phyloP scores from a whole-genome alignment of 1,140 invertebrate genomes.

The Tigriopus japonicus region DNA sequence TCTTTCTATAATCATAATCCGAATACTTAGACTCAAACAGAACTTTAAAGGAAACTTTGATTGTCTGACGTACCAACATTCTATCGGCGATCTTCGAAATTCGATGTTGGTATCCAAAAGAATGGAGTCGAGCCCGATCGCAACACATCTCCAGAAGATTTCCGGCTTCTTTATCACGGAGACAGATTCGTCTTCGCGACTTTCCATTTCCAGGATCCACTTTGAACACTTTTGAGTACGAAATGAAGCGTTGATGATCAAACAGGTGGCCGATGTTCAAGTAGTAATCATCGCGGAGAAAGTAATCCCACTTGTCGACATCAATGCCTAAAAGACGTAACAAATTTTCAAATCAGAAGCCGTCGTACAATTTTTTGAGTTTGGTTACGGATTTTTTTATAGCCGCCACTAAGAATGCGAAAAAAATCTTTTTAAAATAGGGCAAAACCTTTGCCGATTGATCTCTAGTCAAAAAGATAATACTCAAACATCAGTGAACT shows the following conservation, averaged over 20 bases:
- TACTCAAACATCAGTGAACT: no score
- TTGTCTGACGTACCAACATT: constrained; percentile 27
- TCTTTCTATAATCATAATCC: background rate
- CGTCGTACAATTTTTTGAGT: no score
- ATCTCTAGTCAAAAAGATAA: no score
- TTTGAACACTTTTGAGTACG: constrained; percentile 16
- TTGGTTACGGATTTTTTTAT: no score
- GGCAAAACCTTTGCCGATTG: no score
- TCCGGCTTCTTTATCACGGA: constrained; percentile 26
- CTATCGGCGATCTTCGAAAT: constrained; percentile 27
- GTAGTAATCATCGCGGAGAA: constrained; percentile 36
- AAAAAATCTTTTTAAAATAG: no score
- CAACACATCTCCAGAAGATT: constrained; percentile 31
- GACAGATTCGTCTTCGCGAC: constrained; percentile 26
- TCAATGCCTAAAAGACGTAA: constrained; percentile 30
- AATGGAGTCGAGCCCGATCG: constrained; percentile 28
- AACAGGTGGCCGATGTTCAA: constrained; percentile 28
- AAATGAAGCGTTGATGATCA: constrained; percentile 16
- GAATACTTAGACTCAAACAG: background rate
- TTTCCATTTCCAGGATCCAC: constrained; percentile 15
- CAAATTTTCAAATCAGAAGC: no score
- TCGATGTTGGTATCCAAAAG: constrained; percentile 32
- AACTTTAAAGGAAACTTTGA: background rate
- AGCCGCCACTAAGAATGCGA: no score
- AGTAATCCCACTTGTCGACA: constrained; percentile 53